Evolutionary conservation across 2,888 invertebrate genomes (phyloP).

Genomic region (Podabrus alpinus): DNA sequence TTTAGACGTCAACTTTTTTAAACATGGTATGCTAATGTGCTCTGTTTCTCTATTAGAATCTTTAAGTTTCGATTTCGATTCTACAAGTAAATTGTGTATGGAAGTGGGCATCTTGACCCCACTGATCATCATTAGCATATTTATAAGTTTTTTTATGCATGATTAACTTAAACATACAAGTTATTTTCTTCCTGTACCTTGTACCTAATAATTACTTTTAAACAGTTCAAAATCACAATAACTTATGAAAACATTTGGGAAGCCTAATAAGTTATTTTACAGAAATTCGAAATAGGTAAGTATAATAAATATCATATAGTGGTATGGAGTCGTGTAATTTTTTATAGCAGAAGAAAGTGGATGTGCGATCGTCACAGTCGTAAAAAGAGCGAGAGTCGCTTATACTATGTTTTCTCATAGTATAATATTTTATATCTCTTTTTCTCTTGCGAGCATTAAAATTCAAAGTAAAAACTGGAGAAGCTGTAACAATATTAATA

Average conservation of each 20-base stretch:
- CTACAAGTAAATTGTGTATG: conserved; percentile 8
- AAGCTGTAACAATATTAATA: not conserved
- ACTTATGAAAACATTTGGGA: not conserved
- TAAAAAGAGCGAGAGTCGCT: not conserved
- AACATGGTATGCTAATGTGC: conserved; percentile 12
- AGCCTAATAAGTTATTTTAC: too few relatives aligned
- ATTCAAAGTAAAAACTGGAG: not conserved
- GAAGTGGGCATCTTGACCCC: conserved; percentile 26
- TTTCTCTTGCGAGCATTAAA: not conserved
- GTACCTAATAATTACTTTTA: not conserved
- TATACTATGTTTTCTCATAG: not conserved
- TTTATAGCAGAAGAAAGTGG: not conserved
- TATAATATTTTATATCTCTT: not conserved
- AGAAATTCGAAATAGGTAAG: too few relatives aligned
- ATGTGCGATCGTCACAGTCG: not conserved
- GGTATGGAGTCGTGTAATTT: not conserved
- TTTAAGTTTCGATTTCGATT: conserved; percentile 9
- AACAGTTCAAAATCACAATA: not conserved
- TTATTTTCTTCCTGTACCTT: not conserved
- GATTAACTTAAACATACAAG: conserved; percentile 13
- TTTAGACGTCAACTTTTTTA: conserved; percentile 12
- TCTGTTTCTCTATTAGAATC: conserved; percentile 9
- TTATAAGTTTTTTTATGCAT: conserved; percentile 25
- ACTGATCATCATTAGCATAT: conserved; percentile 18
- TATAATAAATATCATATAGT: too few relatives aligned